phyloP scores from a whole-genome alignment of 2,113 vertebrate species.

The Smithornis capensis region DNA sequence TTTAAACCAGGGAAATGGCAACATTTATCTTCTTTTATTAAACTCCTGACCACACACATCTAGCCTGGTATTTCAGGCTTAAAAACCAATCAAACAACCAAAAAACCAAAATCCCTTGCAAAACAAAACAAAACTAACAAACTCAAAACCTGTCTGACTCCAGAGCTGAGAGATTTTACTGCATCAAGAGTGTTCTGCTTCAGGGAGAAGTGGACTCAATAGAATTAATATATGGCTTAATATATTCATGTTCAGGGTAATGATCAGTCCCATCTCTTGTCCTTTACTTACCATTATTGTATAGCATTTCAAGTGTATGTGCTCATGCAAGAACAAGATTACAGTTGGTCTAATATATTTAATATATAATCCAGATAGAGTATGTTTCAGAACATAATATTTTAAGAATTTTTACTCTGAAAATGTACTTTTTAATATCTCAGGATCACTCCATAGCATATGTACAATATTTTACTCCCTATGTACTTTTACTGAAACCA shows the following conservation, averaged over 20 bases:
- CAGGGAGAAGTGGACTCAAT: background rate
- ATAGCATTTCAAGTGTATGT: background rate
- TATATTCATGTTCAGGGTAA: background rate
- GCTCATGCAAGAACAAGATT: background rate
- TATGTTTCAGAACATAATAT: background rate
- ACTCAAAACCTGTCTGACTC: background rate
- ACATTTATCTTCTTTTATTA: background rate
- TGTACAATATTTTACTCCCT: background rate
- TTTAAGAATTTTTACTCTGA: background rate
- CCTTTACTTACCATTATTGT: background rate
- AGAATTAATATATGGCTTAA: background rate
- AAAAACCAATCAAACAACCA: background rate
- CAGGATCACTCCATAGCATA: background rate
- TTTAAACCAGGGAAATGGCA: background rate
- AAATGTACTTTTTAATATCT: background rate
- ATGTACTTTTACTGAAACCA: background rate
- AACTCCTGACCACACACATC: background rate
- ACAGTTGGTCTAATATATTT: background rate
- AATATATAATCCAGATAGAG: background rate
- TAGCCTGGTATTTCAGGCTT: background rate
- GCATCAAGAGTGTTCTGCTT: background rate
- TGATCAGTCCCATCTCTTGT: background rate
- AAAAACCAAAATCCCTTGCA: background rate
- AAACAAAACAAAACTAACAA: background rate
- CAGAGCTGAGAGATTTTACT: background rate